These are phyloP conservation scores for Tetranychus urticae DNA, from an alignment of 1,140 invertebrate genomes.

Conservation along the genomic window DNA sequence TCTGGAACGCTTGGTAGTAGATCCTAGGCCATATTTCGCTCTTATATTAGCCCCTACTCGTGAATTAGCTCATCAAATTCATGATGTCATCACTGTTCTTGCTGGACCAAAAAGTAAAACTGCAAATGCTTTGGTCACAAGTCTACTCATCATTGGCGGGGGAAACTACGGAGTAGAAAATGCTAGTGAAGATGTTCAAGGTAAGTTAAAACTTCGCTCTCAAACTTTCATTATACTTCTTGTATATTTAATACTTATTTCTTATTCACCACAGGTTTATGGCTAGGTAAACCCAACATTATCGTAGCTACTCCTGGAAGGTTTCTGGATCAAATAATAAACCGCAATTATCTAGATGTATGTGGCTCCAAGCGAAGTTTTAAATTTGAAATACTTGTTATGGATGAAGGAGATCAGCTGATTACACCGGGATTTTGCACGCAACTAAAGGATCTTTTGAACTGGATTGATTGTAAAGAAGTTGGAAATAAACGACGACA, in stretches of 20 bases:
- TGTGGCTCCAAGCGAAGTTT: slow-evolving; percentile 19
- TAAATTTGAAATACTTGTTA: slow-evolving; percentile 45
- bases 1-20: slow-evolving; percentile 63
- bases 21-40: slow-evolving; percentile 82
- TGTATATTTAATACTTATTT: neutral
- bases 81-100: slow-evolving; percentile 16
- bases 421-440: slow-evolving; percentile 22
- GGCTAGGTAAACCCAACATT: slow-evolving; percentile 30
- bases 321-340: slow-evolving; percentile 43
- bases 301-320: slow-evolving; percentile 77
- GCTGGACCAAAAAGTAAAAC: neutral
- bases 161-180: neutral
- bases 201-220: neutral
- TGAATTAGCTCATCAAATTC: slow-evolving; percentile 49
- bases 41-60: slow-evolving; percentile 85
- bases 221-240: too few species aligned
- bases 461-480: slow-evolving; percentile 27
- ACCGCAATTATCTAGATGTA: slow-evolving; percentile 11
- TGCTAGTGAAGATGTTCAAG: slow-evolving; percentile 7
- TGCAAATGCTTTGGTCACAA: slow-evolving; percentile 7
- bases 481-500: slow-evolving; percentile 57
- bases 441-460: slow-evolving; percentile 32
- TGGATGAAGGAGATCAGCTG: slow-evolving; percentile 78
- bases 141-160: slow-evolving; percentile 10
- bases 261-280: slow-evolving; percentile 3